Conservation (phyloP, 2,797 vertebrate species). For the Enteromius anoplus region DNA sequence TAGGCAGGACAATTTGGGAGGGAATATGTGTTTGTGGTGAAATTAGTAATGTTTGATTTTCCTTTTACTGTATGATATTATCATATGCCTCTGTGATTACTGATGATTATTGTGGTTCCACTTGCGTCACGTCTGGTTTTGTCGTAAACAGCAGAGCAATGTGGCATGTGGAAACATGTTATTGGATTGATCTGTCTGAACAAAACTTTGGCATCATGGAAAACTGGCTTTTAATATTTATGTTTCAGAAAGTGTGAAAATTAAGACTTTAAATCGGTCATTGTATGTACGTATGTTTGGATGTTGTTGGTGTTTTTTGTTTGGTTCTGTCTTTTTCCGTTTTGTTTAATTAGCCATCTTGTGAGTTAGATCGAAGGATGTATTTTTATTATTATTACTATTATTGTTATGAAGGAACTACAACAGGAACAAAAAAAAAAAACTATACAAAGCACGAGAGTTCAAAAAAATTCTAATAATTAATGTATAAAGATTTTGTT, state of each 20-base stretch:
- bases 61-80: conserved; percentile 63
- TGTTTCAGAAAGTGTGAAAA: conserved; percentile 45
- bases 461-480: conserved; percentile 49
- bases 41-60: conserved; percentile 66
- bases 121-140: conserved; percentile 59
- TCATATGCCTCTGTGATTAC: conserved; percentile 68
- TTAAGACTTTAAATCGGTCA: conserved; percentile 10
- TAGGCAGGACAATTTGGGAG: conserved; percentile 75
- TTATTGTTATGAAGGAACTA: conserved; percentile 62
- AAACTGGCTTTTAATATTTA: conserved; percentile 51
- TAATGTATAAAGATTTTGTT: conserved; percentile 52
- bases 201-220: conserved; percentile 32
- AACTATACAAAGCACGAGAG: conserved; percentile 13
- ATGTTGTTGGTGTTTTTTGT: conserved; percentile 8
- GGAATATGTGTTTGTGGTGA: conserved; percentile 54
- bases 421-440: conserved; percentile 27
- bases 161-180: conserved; percentile 51
- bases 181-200: conserved; percentile 28
- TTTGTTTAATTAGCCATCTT: conserved; percentile 25
- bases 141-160: conserved; percentile 55
- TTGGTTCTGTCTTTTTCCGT: neutral
- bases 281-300: conserved; percentile 38
- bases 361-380: conserved; percentile 26
- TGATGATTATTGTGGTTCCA: conserved; percentile 64
- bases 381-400: conserved; percentile 7